phyloP scores from a whole-genome alignment of 35 echinoderm and acorn worm species.

The Patiria miniata region DNA sequence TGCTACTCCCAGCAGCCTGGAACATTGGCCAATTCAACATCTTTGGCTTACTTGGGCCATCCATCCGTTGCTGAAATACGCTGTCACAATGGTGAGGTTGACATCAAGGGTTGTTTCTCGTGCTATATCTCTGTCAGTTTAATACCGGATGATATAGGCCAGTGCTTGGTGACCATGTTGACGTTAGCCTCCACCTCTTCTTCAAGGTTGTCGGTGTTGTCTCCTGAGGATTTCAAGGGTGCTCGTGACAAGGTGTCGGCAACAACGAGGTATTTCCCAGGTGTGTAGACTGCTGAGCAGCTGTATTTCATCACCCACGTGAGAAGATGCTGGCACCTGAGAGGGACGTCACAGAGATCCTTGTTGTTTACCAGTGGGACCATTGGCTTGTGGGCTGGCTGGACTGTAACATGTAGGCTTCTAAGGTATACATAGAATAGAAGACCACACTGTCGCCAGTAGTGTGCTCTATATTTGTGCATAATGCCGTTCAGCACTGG shows the following conservation, averaged over 20 bases:
- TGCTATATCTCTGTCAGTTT: background rate
- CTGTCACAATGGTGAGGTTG: background rate
- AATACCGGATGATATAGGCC: background rate
- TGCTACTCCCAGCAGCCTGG: background rate
- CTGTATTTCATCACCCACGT: conserved; percentile 28
- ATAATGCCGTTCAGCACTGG: background rate
- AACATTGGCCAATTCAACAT: background rate
- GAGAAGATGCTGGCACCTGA: background rate
- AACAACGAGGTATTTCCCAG: background rate
- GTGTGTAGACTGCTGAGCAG: background rate
- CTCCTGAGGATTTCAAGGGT: background rate
- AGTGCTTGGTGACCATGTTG: conserved; percentile 5
- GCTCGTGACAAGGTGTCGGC: conserved; percentile 40
- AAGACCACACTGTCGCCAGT: background rate
- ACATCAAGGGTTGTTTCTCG: background rate
- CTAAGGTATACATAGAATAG: conserved; percentile 18
- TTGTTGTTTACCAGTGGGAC: conserved; percentile 25
- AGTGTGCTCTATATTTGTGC: conserved; percentile 32
- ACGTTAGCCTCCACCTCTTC: conserved; percentile 34
- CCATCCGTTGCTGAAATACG: background rate
- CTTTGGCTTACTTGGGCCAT: background rate
- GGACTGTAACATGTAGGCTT: background rate
- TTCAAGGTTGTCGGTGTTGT: background rate
- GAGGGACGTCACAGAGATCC: conserved; percentile 11
- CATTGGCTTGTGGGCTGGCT: conserved; percentile 33